Percentiles rank a stretch among this genome's conserved stretches.
Conservation (phyloP, 2,888 invertebrate genomes). For the Chorisops tibialis region DNA sequence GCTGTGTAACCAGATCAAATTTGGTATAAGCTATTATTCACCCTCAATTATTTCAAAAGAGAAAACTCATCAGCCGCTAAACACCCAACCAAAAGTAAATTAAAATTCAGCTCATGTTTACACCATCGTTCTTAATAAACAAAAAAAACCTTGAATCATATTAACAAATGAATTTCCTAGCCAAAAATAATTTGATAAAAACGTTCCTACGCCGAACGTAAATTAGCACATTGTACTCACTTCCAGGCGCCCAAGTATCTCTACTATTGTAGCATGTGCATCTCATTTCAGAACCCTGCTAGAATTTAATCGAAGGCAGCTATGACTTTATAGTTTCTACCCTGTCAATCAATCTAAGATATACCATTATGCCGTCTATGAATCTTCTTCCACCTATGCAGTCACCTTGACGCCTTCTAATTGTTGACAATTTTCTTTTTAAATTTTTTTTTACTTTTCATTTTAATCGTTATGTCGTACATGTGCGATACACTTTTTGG, state of each 20-base stretch:
- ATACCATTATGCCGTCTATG: too few species aligned
- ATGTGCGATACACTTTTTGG: too few species aligned
- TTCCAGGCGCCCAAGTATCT: too few species aligned
- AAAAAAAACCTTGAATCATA: not conserved
- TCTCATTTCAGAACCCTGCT: slow-evolving; percentile 11
- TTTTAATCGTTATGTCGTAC: too few species aligned
- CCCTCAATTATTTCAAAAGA: too few species aligned
- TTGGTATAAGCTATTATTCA: too few species aligned
- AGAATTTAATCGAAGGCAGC: slow-evolving; percentile 11
- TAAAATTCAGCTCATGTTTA: slow-evolving; percentile 18
- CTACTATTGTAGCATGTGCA: not conserved
- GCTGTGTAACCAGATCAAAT: too few species aligned
- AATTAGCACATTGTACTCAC: slow-evolving; percentile 17
- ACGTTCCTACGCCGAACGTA: not conserved
- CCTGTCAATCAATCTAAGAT: too few species aligned
- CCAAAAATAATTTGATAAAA: slow-evolving; percentile 11
- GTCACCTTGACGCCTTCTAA: too few species aligned
- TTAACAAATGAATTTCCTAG: slow-evolving; percentile 5
- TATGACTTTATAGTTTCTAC: not conserved
- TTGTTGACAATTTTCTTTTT: too few species aligned
- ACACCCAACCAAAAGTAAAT: not conserved
- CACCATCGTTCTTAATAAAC: not conserved
- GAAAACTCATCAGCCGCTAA: not conserved
- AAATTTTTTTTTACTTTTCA: too few species aligned
- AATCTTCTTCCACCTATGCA: too few species aligned